These are phyloP conservation scores for Xiphophorus hellerii DNA, from an alignment of 2,113 vertebrate genomes.

Conservation along the genomic window DNA sequence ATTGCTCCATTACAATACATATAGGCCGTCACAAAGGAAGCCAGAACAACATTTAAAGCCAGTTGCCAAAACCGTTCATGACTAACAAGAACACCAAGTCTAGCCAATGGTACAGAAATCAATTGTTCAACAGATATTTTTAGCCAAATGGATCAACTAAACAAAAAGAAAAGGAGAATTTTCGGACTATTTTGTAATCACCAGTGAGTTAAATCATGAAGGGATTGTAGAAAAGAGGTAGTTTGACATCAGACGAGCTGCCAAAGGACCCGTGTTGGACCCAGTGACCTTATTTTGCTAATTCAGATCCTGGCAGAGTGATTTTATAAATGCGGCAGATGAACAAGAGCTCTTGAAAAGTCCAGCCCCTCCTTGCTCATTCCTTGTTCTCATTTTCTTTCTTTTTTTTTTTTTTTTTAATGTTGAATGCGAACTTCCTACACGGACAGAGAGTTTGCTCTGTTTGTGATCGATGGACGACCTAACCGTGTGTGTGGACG, in stretches of 20 bases:
- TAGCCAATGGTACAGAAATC: too few species aligned
- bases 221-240: neutral
- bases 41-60: too few species aligned
- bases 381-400: neutral
- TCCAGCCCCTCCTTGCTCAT: neutral
- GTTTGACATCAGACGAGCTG: constrained; percentile 6
- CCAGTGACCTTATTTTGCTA: neutral
- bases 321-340: constrained; percentile 18
- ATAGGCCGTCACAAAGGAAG: too few species aligned
- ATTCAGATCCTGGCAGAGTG: constrained; percentile 7
- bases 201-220: constrained; percentile 1
- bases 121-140: too few species aligned
- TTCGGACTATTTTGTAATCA: too few species aligned
- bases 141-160: too few species aligned
- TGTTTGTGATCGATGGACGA: constrained; percentile 27
- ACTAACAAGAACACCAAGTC: too few species aligned
- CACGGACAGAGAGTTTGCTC: constrained; percentile 9
- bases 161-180: too few species aligned
- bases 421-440: constrained; percentile 17
- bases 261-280: constrained; percentile 3
- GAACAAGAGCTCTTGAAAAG: constrained; percentile 33
- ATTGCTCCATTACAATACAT: too few species aligned
- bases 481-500: constrained; percentile 6
- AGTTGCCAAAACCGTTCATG: too few species aligned
- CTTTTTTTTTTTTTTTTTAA: neutral